phyloP scores from a whole-genome alignment of 2,888 invertebrate genomes.

The Protodeltote pygarga region DNA sequence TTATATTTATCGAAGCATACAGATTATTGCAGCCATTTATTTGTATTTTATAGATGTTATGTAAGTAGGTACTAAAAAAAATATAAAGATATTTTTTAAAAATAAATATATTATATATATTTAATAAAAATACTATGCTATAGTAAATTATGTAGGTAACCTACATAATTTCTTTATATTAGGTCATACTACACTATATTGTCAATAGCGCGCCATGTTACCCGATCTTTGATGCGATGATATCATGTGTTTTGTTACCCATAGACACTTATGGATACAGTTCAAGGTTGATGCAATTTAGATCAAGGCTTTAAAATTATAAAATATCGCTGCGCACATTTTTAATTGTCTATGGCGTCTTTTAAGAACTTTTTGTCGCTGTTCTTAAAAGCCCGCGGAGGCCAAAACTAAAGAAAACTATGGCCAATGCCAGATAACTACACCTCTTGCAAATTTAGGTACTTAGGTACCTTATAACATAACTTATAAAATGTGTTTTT shows the following conservation, averaged over 20 bases:
- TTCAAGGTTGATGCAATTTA: constrained; percentile 41
- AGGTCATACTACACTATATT: not conserved
- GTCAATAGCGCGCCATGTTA: constrained; percentile 42
- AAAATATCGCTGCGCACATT: constrained; percentile 2
- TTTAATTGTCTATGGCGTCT: constrained; percentile 7
- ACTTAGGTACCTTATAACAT: no score
- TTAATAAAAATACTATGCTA: no score
- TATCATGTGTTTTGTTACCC: constrained; percentile 38
- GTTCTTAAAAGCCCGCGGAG: no score
- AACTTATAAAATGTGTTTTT: no score
- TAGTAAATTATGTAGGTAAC: no score
- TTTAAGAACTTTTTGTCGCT: not conserved
- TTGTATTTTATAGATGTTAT: constrained; percentile 22
- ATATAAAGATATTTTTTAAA: no score
- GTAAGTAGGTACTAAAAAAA: constrained; percentile 22
- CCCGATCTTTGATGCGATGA: constrained; percentile 32
- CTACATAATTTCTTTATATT: not conserved
- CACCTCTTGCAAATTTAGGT: no score
- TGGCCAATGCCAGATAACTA: no score
- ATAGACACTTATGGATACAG: constrained; percentile 37
- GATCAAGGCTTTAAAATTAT: constrained; percentile 40
- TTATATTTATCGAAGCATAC: no score
- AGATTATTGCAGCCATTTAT: no score
- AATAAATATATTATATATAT: no score
- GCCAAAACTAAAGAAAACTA: no score